Conservation (phyloP, 1,140 invertebrate species). For the Neuroterus valhalla region DNA sequence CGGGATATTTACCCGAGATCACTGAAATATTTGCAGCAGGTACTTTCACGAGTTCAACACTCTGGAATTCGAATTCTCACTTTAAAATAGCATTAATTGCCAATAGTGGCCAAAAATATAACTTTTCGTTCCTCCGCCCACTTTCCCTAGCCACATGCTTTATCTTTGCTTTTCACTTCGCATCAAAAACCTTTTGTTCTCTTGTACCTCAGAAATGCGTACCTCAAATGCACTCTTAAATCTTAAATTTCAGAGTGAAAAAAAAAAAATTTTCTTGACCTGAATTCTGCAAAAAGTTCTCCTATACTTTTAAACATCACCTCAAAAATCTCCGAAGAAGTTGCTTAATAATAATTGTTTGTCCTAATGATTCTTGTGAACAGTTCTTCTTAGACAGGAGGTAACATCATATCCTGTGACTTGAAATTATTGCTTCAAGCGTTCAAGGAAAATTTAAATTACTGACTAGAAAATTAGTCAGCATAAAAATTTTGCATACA, state of each 20-base stretch:
- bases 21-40: conserved; percentile 13
- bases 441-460: too few relatives aligned
- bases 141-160: conserved; percentile 21
- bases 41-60: conserved; percentile 10
- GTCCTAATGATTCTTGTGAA: too few relatives aligned
- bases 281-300: not conserved
- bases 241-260: conserved; percentile 13
- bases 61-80: conserved; percentile 6
- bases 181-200: conserved; percentile 18
- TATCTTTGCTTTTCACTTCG: conserved; percentile 22
- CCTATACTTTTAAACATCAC: too few relatives aligned
- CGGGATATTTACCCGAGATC: not conserved
- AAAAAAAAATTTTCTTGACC: too few relatives aligned
- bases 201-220: conserved; percentile 19
- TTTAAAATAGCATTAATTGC: conserved; percentile 29
- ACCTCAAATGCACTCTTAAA: not conserved
- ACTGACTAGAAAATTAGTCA: too few relatives aligned
- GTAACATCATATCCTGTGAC: too few relatives aligned
- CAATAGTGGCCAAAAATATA: not conserved
- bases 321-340: too few relatives aligned
- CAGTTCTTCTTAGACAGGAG: too few relatives aligned
- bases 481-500: too few relatives aligned
- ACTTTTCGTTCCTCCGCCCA: conserved; percentile 23
- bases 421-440: too few relatives aligned
- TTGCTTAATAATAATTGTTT: too few relatives aligned